These are phyloP conservation scores for Chelidonichthys spinosus DNA, from an alignment of 2,797 vertebrate species.

Conservation along the genomic window DNA sequence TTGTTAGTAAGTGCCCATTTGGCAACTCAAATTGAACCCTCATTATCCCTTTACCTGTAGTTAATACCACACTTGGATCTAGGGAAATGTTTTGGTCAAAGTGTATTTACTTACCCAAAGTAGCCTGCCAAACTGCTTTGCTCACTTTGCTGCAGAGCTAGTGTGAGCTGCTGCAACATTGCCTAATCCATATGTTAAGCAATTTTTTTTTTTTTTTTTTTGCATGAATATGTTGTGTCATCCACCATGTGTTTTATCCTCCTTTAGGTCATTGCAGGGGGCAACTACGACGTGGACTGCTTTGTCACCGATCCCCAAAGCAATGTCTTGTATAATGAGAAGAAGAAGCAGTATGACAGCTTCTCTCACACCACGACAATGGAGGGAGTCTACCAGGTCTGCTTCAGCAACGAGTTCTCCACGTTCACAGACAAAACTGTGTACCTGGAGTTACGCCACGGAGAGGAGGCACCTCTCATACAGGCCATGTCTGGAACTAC, in stretches of 20 bases:
- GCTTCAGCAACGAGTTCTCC: slow-evolving; percentile 95
- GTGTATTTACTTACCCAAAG: not conserved
- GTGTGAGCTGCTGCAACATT: not conserved
- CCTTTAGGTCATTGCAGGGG: slow-evolving; percentile 90
- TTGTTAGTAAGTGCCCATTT: not conserved
- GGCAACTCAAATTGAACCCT: not conserved
- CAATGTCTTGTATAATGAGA: slow-evolving; percentile 87
- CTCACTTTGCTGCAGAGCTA: not conserved
- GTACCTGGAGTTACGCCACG: slow-evolving; percentile 90
- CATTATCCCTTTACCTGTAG: not conserved
- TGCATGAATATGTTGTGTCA: not conserved
- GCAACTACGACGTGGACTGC: slow-evolving; percentile 94
- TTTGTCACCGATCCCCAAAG: slow-evolving; percentile 86
- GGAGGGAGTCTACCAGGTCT: slow-evolving; percentile 89
- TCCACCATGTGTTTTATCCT: not conserved
- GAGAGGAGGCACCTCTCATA: slow-evolving; percentile 86
- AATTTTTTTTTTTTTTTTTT: not conserved
- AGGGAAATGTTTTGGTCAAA: not conserved
- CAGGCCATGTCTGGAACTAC: slow-evolving; percentile 81
- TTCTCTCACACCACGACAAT: slow-evolving; percentile 84
- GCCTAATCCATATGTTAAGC: slow-evolving; percentile 4
- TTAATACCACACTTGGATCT: not conserved
- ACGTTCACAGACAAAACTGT: slow-evolving; percentile 91
- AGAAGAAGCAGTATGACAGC: slow-evolving; percentile 91
- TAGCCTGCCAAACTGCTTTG: not conserved